Conservation (phyloP, 2,113 vertebrate species). For the Gobio gobio region DNA sequence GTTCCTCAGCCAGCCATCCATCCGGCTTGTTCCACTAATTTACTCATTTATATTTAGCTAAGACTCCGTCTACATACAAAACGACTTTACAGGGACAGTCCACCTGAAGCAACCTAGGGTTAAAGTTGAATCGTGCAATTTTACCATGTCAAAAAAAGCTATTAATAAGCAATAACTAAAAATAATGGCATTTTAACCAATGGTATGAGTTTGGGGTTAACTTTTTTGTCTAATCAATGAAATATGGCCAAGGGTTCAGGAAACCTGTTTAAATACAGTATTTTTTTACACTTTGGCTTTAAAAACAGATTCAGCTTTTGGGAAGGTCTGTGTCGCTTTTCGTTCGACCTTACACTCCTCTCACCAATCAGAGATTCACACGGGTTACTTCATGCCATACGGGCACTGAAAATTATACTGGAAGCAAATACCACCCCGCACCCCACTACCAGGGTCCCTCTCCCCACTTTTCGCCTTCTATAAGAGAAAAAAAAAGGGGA, state of each 20-base stretch:
- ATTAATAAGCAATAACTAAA: background rate
- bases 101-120: background rate
- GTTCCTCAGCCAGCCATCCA: background rate
- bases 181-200: background rate
- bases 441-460: constrained; percentile 34
- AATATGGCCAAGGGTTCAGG: background rate
- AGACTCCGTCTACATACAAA: background rate
- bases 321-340: background rate
- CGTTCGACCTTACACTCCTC: background rate
- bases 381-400: background rate
- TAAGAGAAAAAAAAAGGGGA: background rate
- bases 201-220: background rate
- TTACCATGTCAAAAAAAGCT: background rate
- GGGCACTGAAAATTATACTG: background rate
- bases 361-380: background rate
- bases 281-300: background rate
- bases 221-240: background rate
- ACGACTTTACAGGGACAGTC: background rate
- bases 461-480: constrained; percentile 37
- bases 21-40: constrained; percentile 13
- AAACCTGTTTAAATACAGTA: background rate
- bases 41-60: constrained; percentile 25
- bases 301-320: background rate
- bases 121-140: background rate
- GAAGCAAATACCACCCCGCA: constrained; percentile 15